Percentiles rank a stretch among this genome's conserved stretches.
Evolutionary conservation across 2,797 vertebrate species (phyloP).

Genomic region (Lacerta viridis): DNA sequence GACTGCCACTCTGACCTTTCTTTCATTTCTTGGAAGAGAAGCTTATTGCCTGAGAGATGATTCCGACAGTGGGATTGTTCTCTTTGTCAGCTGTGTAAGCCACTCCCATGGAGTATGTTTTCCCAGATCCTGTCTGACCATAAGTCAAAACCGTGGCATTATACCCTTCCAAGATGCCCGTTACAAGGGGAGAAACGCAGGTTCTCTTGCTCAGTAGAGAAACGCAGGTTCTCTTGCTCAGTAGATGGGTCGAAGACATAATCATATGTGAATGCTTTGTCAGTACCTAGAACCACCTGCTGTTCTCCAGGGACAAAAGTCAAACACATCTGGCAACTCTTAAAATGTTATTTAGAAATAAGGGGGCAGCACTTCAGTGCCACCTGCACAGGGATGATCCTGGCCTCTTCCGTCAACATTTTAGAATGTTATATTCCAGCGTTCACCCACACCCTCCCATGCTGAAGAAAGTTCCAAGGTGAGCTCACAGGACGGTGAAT

Average conservation of each 20-base stretch:
- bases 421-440: no score
- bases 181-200: conserved; percentile 86
- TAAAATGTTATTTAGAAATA: no score
- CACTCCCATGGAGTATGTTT: conserved; percentile 97
- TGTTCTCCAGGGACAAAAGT: no score
- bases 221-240: conserved; percentile 92
- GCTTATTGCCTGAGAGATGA: conserved; percentile 92
- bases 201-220: conserved; percentile 91
- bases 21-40: conserved; percentile 89
- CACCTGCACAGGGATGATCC: no score
- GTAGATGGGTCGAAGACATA: conserved; percentile 74
- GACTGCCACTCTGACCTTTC: conserved; percentile 86
- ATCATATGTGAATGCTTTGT: conserved; percentile 95
- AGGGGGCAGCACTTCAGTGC: no score
- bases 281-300: conserved; percentile 91
- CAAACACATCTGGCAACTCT: no score
- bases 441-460: no score
- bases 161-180: conserved; percentile 95
- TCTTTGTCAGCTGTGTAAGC: conserved; percentile 92
- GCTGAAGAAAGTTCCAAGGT: no score
- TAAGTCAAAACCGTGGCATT: conserved; percentile 96
- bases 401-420: no score
- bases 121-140: conserved; percentile 96
- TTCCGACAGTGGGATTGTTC: conserved; percentile 88
- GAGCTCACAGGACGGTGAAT: no score